Evolutionary conservation across 1,140 invertebrate genomes (phyloP).

Genomic region (Saxidomus purpurata): DNA sequence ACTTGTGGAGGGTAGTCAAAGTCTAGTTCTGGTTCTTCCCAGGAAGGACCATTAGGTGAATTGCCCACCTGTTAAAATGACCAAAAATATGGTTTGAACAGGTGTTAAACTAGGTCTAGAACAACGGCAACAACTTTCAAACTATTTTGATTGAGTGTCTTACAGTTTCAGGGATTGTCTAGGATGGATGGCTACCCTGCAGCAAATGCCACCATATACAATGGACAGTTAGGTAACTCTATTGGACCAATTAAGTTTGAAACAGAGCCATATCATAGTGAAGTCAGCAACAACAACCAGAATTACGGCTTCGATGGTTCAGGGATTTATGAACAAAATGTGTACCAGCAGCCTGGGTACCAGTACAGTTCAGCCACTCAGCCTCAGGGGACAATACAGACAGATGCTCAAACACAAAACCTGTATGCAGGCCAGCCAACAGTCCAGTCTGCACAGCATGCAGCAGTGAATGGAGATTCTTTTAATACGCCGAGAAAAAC

Average conservation of each 20-base stretch:
- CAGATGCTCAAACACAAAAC: background rate
- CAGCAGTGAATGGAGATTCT: background rate
- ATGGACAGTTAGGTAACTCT: background rate
- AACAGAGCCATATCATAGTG: conserved; percentile 26
- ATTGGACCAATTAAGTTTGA: conserved; percentile 38
- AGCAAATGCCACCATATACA: background rate
- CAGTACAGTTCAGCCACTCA: background rate
- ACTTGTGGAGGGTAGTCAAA: no score
- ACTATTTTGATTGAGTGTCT: no score
- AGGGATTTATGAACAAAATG: background rate
- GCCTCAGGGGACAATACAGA: background rate
- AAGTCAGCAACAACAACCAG: conserved; percentile 8
- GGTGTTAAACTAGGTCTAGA: no score
- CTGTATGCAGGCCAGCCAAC: background rate
- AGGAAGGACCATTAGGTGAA: no score
- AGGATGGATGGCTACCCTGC: conserved; percentile 26
- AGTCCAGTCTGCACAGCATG: background rate
- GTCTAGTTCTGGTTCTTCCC: no score
- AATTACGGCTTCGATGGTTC: background rate
- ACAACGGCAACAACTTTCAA: no score
- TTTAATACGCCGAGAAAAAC: background rate
- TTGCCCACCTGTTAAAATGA: no score
- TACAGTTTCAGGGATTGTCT: background rate
- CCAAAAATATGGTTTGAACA: no score
- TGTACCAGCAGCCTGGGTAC: background rate